Evolutionary conservation across 2,113 vertebrate genomes (phyloP), one percentile per base, ranked within the genome.

Genomic region (Zosterops borbonicus): DNA sequence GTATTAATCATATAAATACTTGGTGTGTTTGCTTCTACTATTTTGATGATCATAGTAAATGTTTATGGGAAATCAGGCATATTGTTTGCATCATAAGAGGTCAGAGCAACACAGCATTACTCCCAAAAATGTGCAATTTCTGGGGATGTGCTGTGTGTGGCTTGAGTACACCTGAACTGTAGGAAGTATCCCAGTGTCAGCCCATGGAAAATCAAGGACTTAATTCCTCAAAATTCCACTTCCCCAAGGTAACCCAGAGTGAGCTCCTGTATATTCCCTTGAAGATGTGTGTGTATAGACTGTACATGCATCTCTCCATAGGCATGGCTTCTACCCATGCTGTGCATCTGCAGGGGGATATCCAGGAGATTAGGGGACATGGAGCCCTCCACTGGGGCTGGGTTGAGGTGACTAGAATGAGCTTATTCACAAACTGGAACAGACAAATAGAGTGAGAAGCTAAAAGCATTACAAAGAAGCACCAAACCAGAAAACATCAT

Each of bases 281-380:
- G 73, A 13, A 50, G 58, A 8, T 4, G 7, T 14, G 3, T 50
- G 31, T 63, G 27, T 19, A 0, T 10, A 5, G 59, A 9, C 58
- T 29, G 11, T 16, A 7, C 27, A 9, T 18, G 1, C 9, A 6
- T 3, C 3, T 5, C 37, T 19, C 15, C 33, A 2, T 0, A 41
- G 50, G 35, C 5, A 1, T 4, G 33, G 20, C 35, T 21, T 8
- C 55, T 4, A 2, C 33, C 64, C 41, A 0, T 2, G 6, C 15
- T 25, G 56, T 53, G 33, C 68, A 29, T 35, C 44, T 11, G 16
- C 49, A 1, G 2, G 20, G 63, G 19, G 5, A 50, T 22, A 33
- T 7, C 24, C 37, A 31, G 70, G 42, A 8, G 42, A 8, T 31
- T 14, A 58, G 65, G 50, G 60, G 68, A 35, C 1, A 2, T 5